These are phyloP conservation scores for Pristis pectinata DNA, from an alignment of 2,797 vertebrate genomes.

Conservation along the genomic window DNA sequence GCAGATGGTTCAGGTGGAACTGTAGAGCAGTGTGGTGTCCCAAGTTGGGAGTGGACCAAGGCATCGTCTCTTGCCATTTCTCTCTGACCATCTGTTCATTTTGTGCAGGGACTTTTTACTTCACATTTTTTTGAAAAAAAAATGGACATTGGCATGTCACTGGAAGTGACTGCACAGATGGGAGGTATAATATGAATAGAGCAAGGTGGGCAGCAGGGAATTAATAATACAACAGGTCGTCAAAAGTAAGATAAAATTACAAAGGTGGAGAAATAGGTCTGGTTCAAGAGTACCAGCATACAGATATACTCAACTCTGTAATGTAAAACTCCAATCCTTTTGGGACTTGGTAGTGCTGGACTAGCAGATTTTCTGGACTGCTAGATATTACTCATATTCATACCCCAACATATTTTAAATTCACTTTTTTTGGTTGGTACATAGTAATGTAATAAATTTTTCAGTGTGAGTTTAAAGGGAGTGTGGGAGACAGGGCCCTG, in stretches of 20 bases:
- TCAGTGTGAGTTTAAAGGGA: too few relatives aligned
- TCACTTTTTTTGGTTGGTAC: too few relatives aligned
- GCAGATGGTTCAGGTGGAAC: constrained; percentile 9
- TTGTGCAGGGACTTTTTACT: neutral
- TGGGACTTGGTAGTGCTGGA: too few relatives aligned
- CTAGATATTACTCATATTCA: too few relatives aligned
- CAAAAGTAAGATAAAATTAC: neutral
- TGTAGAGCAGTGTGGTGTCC: neutral
- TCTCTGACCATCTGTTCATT: constrained; percentile 3
- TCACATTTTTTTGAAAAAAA: neutral
- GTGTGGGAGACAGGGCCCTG: too few relatives aligned
- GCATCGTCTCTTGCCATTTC: neutral
- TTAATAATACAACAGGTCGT: neutral
- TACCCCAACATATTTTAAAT: too few relatives aligned
- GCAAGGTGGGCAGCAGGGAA: neutral
- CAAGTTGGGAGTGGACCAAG: neutral
- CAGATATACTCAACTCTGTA: too few relatives aligned
- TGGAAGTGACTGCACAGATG: neutral
- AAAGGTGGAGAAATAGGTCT: neutral
- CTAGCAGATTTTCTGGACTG: too few relatives aligned
- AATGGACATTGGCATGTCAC: neutral
- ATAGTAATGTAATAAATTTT: too few relatives aligned
- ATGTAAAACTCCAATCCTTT: too few relatives aligned
- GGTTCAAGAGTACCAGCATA: too few relatives aligned
- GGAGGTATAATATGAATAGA: neutral